A percentile compares a stretch with the other conserved stretches of the same genome.
Conservation (phyloP, 2,888 invertebrate genomes). For the Xanthorhoe spadicearia region DNA sequence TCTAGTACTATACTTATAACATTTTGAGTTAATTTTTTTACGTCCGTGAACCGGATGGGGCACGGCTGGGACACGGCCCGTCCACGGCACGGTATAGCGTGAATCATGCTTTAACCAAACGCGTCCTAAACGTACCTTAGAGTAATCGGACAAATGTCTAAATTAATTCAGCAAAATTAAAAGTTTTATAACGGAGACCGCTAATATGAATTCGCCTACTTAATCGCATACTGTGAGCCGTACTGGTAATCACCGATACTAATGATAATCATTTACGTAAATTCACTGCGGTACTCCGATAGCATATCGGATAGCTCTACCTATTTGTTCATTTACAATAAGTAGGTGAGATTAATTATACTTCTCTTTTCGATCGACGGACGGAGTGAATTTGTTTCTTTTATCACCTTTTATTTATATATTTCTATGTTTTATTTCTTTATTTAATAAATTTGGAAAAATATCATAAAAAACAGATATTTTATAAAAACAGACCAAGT, state of each 20-base stretch:
- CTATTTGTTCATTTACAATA: conserved; percentile 45
- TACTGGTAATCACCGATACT: conserved; percentile 54
- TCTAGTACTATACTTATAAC: too few relatives aligned
- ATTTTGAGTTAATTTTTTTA: too few relatives aligned
- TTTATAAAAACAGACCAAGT: not conserved
- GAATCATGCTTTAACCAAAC: not conserved
- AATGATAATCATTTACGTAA: conserved; percentile 60
- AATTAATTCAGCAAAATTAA: not conserved
- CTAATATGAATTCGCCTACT: not conserved
- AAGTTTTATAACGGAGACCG: not conserved
- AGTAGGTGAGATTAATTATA: conserved; percentile 4
- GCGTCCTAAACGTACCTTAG: too few relatives aligned
- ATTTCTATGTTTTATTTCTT: not conserved
- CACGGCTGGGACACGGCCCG: too few relatives aligned
- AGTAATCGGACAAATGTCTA: too few relatives aligned
- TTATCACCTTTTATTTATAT: not conserved
- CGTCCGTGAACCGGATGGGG: too few relatives aligned
- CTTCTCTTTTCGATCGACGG: not conserved
- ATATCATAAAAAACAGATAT: not conserved
- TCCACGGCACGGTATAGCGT: too few relatives aligned
- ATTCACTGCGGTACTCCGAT: conserved; percentile 66
- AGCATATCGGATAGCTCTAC: conserved; percentile 38
- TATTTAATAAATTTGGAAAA: too few relatives aligned
- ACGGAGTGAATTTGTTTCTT: not conserved
- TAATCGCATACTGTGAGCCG: conserved; percentile 16